Conservation (phyloP, 2,797 vertebrate species). For the Galagoides demidoff region DNA sequence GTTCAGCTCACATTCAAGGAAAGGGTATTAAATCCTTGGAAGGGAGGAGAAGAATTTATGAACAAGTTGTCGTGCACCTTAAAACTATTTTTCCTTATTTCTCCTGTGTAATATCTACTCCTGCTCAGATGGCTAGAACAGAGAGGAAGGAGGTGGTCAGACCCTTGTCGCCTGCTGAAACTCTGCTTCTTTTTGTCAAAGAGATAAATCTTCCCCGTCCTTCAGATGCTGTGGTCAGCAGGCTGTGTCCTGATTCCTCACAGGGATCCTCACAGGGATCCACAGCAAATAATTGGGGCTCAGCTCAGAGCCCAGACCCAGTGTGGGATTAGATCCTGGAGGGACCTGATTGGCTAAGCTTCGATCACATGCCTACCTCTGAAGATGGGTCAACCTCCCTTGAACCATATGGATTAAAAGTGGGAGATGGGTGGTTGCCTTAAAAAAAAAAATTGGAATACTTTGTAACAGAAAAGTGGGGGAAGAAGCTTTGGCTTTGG, state of each 20-base stretch:
- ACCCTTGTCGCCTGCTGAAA: neutral
- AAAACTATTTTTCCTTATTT: neutral
- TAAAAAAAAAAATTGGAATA: neutral
- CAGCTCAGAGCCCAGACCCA: neutral
- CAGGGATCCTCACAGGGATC: neutral
- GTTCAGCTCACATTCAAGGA: neutral
- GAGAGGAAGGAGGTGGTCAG: neutral
- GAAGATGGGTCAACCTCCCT: neutral
- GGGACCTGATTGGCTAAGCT: neutral
- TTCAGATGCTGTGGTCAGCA: neutral
- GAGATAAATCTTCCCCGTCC: neutral
- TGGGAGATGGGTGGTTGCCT: neutral
- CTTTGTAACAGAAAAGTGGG: neutral
- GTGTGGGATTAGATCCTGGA: neutral
- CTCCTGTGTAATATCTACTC: neutral
- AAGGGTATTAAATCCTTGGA: neutral
- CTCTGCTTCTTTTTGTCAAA: neutral
- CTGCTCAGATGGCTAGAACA: neutral
- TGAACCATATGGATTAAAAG: neutral
- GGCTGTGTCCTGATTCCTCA: neutral
- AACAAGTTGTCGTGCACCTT: neutral
- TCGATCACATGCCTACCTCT: neutral
- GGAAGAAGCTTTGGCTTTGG: neutral
- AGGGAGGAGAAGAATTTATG: neutral
- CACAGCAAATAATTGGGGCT: neutral